These are phyloP conservation scores for Hypomecis punctinalis DNA, from an alignment of 2,888 invertebrate species.

Conservation along the genomic window DNA sequence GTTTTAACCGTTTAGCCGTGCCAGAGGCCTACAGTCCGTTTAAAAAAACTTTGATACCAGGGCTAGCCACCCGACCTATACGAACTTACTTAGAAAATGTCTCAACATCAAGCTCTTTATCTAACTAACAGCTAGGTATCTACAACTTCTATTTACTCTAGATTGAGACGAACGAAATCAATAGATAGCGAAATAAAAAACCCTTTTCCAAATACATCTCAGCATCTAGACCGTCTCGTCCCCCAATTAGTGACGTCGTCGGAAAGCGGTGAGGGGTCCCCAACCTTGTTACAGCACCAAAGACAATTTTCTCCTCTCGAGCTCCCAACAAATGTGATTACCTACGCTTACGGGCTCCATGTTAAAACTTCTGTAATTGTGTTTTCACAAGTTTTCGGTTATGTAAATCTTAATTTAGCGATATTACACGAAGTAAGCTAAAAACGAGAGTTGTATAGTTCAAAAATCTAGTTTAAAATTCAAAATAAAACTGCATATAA, in stretches of 20 bases:
- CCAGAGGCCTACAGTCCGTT: too few species aligned
- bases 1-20: too few species aligned
- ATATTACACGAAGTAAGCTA: conserved; percentile 54
- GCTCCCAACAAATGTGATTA: conserved; percentile 78
- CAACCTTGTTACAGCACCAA: conserved; percentile 68
- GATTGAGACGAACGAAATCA: conserved; percentile 12
- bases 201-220: conserved; percentile 36
- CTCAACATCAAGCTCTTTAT: not conserved
- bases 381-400: conserved; percentile 75
- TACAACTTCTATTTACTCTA: not conserved
- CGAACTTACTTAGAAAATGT: too few species aligned
- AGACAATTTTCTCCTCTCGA: conserved; percentile 76
- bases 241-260: conserved; percentile 45
- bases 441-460: conserved; percentile 38
- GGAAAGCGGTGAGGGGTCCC: conserved; percentile 53
- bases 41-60: too few species aligned
- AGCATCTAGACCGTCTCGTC: conserved; percentile 41
- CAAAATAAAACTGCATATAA: not conserved
- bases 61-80: too few species aligned
- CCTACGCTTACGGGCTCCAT: conserved; percentile 71
- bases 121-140: not conserved
- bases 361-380: conserved; percentile 80
- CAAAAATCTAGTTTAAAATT: not conserved
- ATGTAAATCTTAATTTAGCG: conserved; percentile 74
- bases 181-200: conserved; percentile 17